Conservation (phyloP, 2,113 vertebrate species). For the Hippocampus guttulatus region DNA sequence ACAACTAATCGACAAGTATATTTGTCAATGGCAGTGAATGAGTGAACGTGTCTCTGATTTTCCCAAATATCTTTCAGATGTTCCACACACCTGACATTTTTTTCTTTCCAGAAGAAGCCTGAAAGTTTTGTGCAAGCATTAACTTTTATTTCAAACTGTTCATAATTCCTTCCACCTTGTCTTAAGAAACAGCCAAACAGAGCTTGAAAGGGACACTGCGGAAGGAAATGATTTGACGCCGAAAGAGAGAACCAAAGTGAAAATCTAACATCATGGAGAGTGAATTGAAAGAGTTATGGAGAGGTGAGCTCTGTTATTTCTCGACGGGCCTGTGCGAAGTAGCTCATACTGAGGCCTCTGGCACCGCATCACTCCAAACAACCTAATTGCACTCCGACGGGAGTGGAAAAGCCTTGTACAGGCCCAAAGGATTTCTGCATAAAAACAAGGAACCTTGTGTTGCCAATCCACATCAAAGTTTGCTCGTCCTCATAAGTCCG, state of each 20-base stretch:
- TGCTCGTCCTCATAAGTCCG: conserved; percentile 35
- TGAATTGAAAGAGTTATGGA: conserved; percentile 43
- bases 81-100: too few species aligned
- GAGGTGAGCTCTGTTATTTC: conserved; percentile 67
- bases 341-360: conserved; percentile 67
- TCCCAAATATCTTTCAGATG: too few species aligned
- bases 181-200: conserved; percentile 1
- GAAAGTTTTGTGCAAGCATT: too few species aligned
- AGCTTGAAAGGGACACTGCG: neutral
- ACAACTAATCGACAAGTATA: too few species aligned
- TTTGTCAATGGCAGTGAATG: too few species aligned
- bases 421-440: conserved; percentile 58
- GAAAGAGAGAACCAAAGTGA: conserved; percentile 15
- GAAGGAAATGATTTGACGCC: neutral
- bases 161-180: neutral
- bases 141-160: too few species aligned
- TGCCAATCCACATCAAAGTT: conserved; percentile 53
- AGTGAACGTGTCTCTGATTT: too few species aligned
- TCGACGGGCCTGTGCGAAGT: conserved; percentile 60
- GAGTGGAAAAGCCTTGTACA: conserved; percentile 56
- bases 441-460: conserved; percentile 51
- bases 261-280: conserved; percentile 25
- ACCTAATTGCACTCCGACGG: conserved; percentile 69
- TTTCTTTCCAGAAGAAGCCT: too few species aligned
- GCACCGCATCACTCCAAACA: conserved; percentile 68